Percentiles rank a stretch among this genome's conserved stretches.
Evolutionary conservation across 2,797 vertebrate species (phyloP).

Genomic region (Alfaro cultratus): DNA sequence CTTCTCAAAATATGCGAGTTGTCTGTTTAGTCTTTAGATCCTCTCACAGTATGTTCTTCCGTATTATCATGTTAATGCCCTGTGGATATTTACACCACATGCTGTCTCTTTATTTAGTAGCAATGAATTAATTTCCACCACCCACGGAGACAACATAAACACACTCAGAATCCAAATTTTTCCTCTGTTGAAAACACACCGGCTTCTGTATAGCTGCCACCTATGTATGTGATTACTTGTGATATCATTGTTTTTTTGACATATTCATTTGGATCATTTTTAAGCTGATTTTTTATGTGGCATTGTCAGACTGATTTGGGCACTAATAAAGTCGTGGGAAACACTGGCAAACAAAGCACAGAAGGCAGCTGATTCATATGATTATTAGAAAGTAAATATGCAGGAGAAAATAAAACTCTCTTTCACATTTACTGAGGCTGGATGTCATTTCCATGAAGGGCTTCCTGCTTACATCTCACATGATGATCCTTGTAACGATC

Average conservation of each 20-base stretch:
- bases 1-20: neutral
- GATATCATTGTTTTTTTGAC: neutral
- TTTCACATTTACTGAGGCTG: neutral
- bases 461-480: neutral
- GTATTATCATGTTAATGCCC: constrained; percentile 11
- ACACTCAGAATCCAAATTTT: constrained; percentile 2
- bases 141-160: constrained; percentile 22
- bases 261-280: neutral
- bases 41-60: constrained; percentile 29
- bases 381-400: neutral
- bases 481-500: neutral
- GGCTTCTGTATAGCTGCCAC: neutral
- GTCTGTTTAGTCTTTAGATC: constrained; percentile 14
- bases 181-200: neutral
- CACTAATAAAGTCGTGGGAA: neutral
- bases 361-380: neutral
- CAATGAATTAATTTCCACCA: constrained; percentile 25
- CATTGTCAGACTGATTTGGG: neutral
- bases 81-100: constrained; percentile 18
- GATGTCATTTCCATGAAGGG: neutral
- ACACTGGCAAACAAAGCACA: neutral
- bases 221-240: neutral
- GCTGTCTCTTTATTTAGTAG: constrained; percentile 45
- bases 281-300: neutral
- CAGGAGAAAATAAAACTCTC: neutral